Evolutionary conservation across 2,797 vertebrate species (phyloP).

Genomic region (Sternotherus odoratus): DNA sequence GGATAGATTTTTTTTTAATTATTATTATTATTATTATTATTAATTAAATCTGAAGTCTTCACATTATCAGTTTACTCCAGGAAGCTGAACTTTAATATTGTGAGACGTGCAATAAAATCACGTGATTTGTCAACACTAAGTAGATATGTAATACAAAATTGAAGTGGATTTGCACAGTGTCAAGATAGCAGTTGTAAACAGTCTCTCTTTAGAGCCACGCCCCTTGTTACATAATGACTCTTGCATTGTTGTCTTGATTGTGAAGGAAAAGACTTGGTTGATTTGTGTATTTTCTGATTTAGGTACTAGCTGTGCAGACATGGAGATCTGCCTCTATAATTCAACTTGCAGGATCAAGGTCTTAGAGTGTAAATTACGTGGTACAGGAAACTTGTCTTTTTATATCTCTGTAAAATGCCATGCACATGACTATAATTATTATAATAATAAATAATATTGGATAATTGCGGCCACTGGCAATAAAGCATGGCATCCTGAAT

Average conservation of each 20-base stretch:
- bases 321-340: not conserved
- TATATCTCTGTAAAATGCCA: not conserved
- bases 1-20: not conserved
- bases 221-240: not conserved
- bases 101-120: not conserved
- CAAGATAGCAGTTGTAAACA: not conserved
- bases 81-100: rapidly evolving
- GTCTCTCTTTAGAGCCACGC: not conserved
- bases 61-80: not conserved
- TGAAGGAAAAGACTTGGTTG: not conserved
- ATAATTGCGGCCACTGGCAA: not conserved
- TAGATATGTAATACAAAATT: not conserved
- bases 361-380: not conserved
- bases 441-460: not conserved
- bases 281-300: not conserved
- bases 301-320: not conserved
- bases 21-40: not conserved
- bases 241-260: not conserved
- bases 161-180: not conserved
- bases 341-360: not conserved
- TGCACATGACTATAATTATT: not conserved
- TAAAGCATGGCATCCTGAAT: no score
- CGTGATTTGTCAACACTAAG: not conserved
- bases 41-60: not conserved
- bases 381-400: not conserved